Evolutionary conservation across 2,113 vertebrate genomes (phyloP), one percentile per base, ranked within the genome.

Genomic region (Thoracochromis brauschi): DNA sequence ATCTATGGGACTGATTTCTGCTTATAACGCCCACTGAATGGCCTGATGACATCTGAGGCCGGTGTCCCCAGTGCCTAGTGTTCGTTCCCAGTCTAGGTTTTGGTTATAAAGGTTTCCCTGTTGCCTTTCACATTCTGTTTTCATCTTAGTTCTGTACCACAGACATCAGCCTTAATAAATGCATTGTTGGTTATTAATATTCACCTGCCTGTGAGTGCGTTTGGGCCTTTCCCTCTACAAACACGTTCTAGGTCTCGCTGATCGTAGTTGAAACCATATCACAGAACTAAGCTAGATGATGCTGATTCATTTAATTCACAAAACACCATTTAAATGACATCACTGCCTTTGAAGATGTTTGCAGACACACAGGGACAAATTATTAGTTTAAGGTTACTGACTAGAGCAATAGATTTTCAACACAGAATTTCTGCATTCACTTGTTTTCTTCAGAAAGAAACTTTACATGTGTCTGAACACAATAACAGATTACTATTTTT

Each of bases 41-140:
- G 31, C 0, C 17, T 65, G 17, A 0, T 35, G 17, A 1, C 31
- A 65, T 12, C 31, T 35, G 31, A 35, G 31, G 31, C 31, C 3
- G 9, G 60, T 65, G 10, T 35, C 17, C 17, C 31, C 60, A 65
- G 60, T n/a, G 17, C 17, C 17, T 0, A 12, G 31, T 33, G 58
- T 60, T 33, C 29, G 58, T 60, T 33, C 58, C 29, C 29, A 33
- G 58, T 60, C 58, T 60, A 60, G 57, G 31, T 35, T 19, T 11
- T 11, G 31, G 31, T 63, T 35, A 35, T 63, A 63, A 35, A 63
- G 17, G 58, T 35, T 63, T 63, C 31, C 4, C 31, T 1, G 58
- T 63, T 63, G 1, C 31, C 58, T 35, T 63, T 63, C 29, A 19
- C 9, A 1, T 11, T 35, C 31, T 63, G 29, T 63, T 63, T 11